Evolutionary conservation across 2,113 vertebrate species (phyloP).

Genomic region (Platanista minor): DNA sequence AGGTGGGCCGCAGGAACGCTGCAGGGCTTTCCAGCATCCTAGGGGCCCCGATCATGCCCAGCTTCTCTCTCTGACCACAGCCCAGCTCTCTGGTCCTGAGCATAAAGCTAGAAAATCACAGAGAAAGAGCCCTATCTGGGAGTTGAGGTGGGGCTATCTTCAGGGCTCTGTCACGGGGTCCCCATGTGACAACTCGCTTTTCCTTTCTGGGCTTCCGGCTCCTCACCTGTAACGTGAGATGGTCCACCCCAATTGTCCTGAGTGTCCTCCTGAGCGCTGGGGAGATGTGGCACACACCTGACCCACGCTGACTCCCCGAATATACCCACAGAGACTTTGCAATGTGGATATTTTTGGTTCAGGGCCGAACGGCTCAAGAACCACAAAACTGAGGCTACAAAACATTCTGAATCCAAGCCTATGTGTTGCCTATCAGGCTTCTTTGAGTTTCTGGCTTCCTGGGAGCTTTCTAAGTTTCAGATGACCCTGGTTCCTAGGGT

Average conservation of each 20-base stretch:
- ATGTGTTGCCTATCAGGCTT: no score
- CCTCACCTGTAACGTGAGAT: background rate
- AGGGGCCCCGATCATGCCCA: rapidly evolving
- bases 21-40: background rate
- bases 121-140: background rate
- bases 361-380: background rate
- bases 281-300: rapidly evolving
- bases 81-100: background rate
- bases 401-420: background rate
- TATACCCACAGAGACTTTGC: background rate
- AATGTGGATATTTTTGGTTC: background rate
- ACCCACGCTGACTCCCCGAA: no score
- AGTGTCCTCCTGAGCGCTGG: background rate
- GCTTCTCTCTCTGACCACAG: background rate
- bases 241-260: background rate
- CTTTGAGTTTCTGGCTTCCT: background rate
- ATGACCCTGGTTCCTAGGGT: background rate
- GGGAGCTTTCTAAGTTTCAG: background rate
- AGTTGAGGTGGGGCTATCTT: background rate
- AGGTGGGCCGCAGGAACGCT: background rate
- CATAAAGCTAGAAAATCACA: background rate
- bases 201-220: background rate
- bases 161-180: background rate
- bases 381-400: background rate
- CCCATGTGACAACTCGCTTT: background rate